Conservation (phyloP, 2,113 vertebrate species). For the Laticauda colubrina region DNA sequence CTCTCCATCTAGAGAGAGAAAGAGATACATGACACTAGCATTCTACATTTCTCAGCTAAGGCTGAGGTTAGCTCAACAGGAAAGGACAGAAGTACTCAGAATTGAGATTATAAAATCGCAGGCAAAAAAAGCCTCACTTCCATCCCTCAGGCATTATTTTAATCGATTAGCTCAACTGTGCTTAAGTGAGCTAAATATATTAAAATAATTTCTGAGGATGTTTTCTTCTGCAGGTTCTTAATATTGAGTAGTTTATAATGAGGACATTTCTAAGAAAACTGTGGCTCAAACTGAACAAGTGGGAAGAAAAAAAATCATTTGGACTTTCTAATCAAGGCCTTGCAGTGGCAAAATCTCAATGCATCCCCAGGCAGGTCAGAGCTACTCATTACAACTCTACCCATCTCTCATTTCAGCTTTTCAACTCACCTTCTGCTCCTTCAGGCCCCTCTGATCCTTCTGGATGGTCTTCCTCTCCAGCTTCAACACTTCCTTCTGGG, state of each 20-base stretch:
- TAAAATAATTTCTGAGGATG: background rate
- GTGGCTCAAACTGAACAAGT: background rate
- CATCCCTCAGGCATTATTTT: background rate
- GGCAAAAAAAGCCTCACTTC: background rate
- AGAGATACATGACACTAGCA: background rate
- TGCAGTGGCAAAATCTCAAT: background rate
- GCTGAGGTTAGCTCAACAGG: background rate
- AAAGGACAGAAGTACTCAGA: background rate
- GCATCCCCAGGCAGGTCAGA: background rate
- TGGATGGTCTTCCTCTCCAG: constrained; percentile 47
- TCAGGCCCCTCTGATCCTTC: constrained; percentile 49
- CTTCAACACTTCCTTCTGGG: constrained; percentile 1
- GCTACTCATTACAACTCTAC: background rate
- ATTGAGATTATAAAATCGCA: background rate
- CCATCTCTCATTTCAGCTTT: background rate
- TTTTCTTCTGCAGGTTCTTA: background rate
- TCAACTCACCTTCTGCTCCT: constrained; percentile 30
- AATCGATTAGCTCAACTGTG: background rate
- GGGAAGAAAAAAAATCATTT: background rate
- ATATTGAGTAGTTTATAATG: background rate
- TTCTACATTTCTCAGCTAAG: background rate
- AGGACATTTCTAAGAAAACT: background rate
- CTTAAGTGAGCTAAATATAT: background rate
- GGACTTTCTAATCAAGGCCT: background rate
- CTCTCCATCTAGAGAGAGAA: constrained; percentile 12